A percentile compares a stretch with the other conserved stretches of the same genome.
These are phyloP conservation scores for Microctonus hyperodae DNA, from an alignment of 2,888 invertebrate species.

Conservation along the genomic window DNA sequence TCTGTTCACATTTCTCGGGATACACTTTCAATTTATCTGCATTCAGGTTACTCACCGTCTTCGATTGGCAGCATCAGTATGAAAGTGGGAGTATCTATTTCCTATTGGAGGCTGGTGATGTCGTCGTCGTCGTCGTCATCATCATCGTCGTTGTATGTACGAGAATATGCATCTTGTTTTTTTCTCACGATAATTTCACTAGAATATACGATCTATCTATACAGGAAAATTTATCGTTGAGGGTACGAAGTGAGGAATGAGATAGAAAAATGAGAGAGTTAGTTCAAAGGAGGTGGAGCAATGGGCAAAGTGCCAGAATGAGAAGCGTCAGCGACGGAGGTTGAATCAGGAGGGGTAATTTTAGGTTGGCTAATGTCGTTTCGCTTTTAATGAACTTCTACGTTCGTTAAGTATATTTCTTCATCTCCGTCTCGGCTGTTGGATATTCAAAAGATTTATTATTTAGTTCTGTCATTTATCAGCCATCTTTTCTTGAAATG, in stretches of 20 bases:
- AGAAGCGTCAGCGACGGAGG: slow-evolving; percentile 34
- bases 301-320: slow-evolving; percentile 15
- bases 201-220: slow-evolving; percentile 8
- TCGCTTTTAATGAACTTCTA: slow-evolving; percentile 63
- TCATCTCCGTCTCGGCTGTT: slow-evolving; percentile 51
- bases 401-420: slow-evolving; percentile 62
- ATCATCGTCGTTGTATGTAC: not conserved
- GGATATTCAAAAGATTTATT: not conserved
- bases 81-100: slow-evolving; percentile 57
- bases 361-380: slow-evolving; percentile 62
- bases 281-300: slow-evolving; percentile 18
- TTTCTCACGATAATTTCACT: slow-evolving; percentile 14
- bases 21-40: not conserved
- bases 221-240: slow-evolving; percentile 7
- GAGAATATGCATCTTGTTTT: slow-evolving; percentile 14
- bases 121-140: not conserved
- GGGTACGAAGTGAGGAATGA: slow-evolving; percentile 7
- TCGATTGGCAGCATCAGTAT: slow-evolving; percentile 24
- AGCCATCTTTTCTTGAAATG: not conserved
- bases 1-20: slow-evolving; percentile 37
- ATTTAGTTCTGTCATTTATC: not conserved
- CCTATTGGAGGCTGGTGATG: slow-evolving; percentile 56
- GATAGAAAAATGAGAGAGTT: not conserved
- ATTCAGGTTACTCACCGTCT: not conserved
- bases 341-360: slow-evolving; percentile 58